Conservation (phyloP, 2,113 vertebrate genomes). For the Meles meles region DNA sequence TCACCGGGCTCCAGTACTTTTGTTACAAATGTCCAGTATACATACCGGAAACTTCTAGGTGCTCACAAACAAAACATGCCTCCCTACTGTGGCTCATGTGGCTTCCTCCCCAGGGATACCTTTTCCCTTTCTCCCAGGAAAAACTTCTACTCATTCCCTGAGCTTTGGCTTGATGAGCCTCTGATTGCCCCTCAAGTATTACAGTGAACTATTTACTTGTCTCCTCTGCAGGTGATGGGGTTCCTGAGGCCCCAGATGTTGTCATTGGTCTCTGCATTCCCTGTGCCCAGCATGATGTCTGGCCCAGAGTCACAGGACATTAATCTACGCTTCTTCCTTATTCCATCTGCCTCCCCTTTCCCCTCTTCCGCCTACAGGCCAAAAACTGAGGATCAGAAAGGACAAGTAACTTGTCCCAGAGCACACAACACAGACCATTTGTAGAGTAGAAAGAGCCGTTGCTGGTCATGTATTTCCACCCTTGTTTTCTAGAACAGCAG, state of each 20-base stretch:
- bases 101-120: not conserved
- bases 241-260: not conserved
- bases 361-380: not conserved
- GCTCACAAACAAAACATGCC: not conserved
- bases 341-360: not conserved
- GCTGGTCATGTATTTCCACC: too few species aligned
- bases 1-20: not conserved
- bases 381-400: not conserved
- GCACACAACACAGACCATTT: not conserved
- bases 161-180: not conserved
- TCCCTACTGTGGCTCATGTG: not conserved
- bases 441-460: not conserved
- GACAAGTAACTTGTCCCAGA: too few species aligned
- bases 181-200: not conserved
- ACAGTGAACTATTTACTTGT: not conserved
- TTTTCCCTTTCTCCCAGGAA: not conserved
- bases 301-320: not conserved
- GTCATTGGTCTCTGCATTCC: not conserved
- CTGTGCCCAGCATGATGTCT: not conserved
- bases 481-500: not conserved
- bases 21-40: not conserved
- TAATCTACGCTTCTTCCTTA: not conserved
- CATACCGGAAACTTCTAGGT: not conserved
- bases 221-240: not conserved
- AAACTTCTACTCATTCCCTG: not conserved